A percentile compares a stretch with the other conserved stretches of the same genome.
Evolutionary conservation across 2,888 invertebrate genomes (phyloP).

Genomic region (Ichneumoninae sp.): DNA sequence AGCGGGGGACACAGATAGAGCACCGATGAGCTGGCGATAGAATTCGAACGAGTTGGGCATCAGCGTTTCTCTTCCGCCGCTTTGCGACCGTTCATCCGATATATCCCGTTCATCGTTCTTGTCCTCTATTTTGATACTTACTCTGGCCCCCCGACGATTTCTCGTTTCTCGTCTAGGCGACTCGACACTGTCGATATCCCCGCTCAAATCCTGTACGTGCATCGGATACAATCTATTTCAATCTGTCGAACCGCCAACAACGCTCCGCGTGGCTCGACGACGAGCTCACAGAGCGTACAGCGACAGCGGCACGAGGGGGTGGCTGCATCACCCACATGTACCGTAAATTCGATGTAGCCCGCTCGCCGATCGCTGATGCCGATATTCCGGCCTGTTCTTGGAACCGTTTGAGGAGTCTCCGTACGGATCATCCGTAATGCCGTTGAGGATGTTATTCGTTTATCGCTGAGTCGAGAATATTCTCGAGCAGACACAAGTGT

Average conservation of each 20-base stretch:
- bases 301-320: not conserved
- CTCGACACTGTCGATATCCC: constrained; percentile 48
- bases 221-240: constrained; percentile 59
- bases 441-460: constrained; percentile 14
- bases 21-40: not conserved
- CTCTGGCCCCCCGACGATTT: constrained; percentile 33
- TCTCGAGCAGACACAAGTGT: not conserved
- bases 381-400: constrained; percentile 9
- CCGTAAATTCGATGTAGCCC: constrained; percentile 24
- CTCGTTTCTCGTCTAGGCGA: constrained; percentile 53
- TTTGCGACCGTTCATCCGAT: not conserved
- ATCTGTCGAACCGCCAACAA: constrained; percentile 52
- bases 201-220: constrained; percentile 51
- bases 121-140: constrained; percentile 15
- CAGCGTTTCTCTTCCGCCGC: not conserved
- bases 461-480: not conserved
- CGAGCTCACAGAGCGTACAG: not conserved
- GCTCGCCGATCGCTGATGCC: constrained; percentile 19
- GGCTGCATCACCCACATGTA: not conserved
- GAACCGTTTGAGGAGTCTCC: not conserved
- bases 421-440: not conserved
- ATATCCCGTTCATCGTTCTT: not conserved
- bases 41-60: not conserved
- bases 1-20: not conserved
- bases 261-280: constrained; percentile 28